Evolutionary conservation across 2,888 invertebrate species (phyloP), one percentile per base, ranked within the genome.

Genomic region (Belgica antarctica): DNA sequence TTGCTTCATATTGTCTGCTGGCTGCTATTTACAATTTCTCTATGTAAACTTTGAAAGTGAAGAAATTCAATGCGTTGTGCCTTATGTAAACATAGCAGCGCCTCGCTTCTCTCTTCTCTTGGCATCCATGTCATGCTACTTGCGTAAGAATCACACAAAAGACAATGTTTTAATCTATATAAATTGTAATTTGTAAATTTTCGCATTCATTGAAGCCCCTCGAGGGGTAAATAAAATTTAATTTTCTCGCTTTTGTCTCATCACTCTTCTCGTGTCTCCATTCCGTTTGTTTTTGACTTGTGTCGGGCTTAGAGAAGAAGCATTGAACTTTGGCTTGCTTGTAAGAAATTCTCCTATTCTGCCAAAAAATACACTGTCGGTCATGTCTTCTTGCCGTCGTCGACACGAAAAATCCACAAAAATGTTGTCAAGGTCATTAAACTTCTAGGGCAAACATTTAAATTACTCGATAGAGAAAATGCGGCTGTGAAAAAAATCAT

Each of bases 1-100:
- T 65, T 22, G 24, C 28, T 47, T 65, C 47, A 25, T 46, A 46
- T 65, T 65, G 65, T 65, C 46, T 65, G 65, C 41, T n/a, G 24
- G n/a, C 28, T 63, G 41, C 62, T 62, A 62, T 62, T 62, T 62
- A 62, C 62, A 31, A 31, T 31, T 62, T 65, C n/a, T 31, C 65
- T 65, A 65, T 65, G 65, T 65, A 65, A 65, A 65, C 46, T 65
- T 65, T 47, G 47, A 65, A 65, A 65, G 65, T 47, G 47, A 65
- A 65, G 65, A 65, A 65, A 65, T 47, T 47, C 47, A 47, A 47
- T 65, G 47, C 46, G 65, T 47, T 5, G 17, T 36, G 47, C 46
- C 41, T 65, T 65, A 65, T 65, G 36, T 65, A 65, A 46, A 65
- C 47, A 65, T 65, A 59, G 12, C 52, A 52, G 17, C n/a, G n/a